A percentile compares a stretch with the other conserved stretches of the same genome.
Conservation (phyloP, 2,113 vertebrate genomes). For the Electrona antarctica region DNA sequence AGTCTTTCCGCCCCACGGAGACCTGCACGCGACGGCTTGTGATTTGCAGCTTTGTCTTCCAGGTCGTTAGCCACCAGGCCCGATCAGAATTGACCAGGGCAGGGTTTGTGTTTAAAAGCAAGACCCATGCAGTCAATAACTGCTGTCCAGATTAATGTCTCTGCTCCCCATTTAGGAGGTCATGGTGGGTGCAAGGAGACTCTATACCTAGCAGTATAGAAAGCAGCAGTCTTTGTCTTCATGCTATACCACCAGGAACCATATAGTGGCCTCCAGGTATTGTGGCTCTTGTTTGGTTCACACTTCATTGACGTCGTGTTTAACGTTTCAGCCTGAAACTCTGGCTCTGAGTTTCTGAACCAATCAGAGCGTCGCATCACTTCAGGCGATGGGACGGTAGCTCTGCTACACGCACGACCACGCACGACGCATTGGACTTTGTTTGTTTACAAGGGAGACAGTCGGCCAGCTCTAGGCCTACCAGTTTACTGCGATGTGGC, state of each 20-base stretch:
- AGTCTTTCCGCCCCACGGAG: no score
- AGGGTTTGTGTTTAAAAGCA: neutral
- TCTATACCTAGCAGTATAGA: no score
- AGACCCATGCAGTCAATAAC: neutral
- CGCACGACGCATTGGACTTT: no score
- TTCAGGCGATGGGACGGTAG: no score
- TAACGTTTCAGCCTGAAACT: neutral
- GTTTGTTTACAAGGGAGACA: no score
- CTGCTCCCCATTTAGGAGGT: conserved; percentile 8
- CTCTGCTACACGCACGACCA: no score
- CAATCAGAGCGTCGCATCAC: no score
- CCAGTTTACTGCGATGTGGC: no score
- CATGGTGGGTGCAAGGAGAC: conserved; percentile 14
- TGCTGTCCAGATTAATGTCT: conserved; percentile 9
- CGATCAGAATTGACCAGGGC: neutral
- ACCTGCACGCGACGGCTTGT: no score
- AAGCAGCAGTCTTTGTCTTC: neutral
- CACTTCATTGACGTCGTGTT: conserved; percentile 32
- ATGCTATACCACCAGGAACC: neutral
- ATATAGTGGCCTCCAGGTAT: neutral
- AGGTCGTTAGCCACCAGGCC: neutral
- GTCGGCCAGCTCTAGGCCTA: no score
- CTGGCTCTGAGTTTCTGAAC: no score
- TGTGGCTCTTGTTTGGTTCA: conserved; percentile 1
- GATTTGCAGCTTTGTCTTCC: no score